A percentile compares a stretch with the other conserved stretches of the same genome.
phyloP scores from a whole-genome alignment of 1,140 invertebrate species.

The Heliconius congener region DNA sequence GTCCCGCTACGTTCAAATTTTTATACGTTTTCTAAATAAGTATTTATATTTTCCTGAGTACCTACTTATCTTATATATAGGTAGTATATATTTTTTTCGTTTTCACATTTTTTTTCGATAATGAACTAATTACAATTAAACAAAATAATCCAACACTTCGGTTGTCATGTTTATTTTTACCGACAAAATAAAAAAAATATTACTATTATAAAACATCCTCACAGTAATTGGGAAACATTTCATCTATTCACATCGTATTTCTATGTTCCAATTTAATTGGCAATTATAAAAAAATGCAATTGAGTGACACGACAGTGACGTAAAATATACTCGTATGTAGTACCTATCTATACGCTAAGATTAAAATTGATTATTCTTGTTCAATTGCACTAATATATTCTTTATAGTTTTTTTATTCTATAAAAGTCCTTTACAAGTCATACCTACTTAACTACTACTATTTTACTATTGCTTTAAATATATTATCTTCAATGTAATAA shows the following conservation, averaged over 20 bases:
- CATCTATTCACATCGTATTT: constrained; percentile 13
- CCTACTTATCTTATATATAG: background rate
- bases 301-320: background rate
- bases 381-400: too few relatives aligned
- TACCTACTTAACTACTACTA: too few relatives aligned
- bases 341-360: too few relatives aligned
- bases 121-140: background rate
- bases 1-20: too few relatives aligned
- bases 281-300: constrained; percentile 15
- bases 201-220: background rate
- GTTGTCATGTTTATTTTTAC: background rate
- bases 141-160: background rate
- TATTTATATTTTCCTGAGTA: background rate
- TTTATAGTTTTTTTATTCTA: too few relatives aligned
- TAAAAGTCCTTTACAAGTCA: too few relatives aligned
- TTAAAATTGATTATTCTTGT: too few relatives aligned
- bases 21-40: too few relatives aligned
- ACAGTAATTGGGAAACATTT: constrained; percentile 29
- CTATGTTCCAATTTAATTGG: constrained; percentile 21
- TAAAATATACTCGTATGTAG: background rate
- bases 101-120: background rate
- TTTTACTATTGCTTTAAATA: too few relatives aligned
- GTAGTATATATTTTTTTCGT: background rate
- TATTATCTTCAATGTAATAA: too few relatives aligned
- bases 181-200: background rate